phyloP scores from a whole-genome alignment of 1,140 invertebrate species.

The Saccostrea cuccullata region DNA sequence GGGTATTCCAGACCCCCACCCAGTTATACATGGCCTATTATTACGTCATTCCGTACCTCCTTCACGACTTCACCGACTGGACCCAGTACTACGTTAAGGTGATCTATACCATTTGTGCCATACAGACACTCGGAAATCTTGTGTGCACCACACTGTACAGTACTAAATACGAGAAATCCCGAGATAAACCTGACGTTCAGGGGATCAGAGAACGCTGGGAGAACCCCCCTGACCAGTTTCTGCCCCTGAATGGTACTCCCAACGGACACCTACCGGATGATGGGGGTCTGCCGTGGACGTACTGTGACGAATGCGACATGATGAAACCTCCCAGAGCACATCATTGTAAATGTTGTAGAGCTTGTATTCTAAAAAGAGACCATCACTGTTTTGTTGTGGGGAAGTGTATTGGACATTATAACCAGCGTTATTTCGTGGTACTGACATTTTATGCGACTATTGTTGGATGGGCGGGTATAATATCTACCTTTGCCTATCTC shows the following conservation, averaged over 20 bases:
- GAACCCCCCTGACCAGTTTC: slow-evolving; percentile 58
- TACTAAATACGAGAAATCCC: slow-evolving; percentile 48
- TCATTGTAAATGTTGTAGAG: slow-evolving; percentile 90
- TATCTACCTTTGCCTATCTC: slow-evolving; percentile 29
- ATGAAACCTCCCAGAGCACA: slow-evolving; percentile 81
- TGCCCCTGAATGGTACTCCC: neutral
- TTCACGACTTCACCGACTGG: slow-evolving; percentile 56
- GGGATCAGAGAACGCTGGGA: slow-evolving; percentile 39
- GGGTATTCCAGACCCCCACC: slow-evolving; percentile 58
- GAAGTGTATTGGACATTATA: slow-evolving; percentile 92
- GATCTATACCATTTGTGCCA: slow-evolving; percentile 53
- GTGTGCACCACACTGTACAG: slow-evolving; percentile 59
- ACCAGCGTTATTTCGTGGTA: slow-evolving; percentile 92
- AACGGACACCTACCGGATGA: slow-evolving; percentile 12
- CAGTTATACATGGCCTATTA: slow-evolving; percentile 59
- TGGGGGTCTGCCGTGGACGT: slow-evolving; percentile 22
- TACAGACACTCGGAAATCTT: slow-evolving; percentile 62
- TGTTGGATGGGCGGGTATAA: neutral
- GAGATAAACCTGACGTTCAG: slow-evolving; percentile 52
- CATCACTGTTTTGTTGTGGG: slow-evolving; percentile 96
- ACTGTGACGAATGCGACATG: slow-evolving; percentile 19
- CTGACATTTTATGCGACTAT: slow-evolving; percentile 85
- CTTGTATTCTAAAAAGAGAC: slow-evolving; percentile 93
- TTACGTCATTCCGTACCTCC: slow-evolving; percentile 61
- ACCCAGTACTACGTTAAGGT: slow-evolving; percentile 64